These are phyloP conservation scores for Erpornis zantholeuca DNA, from an alignment of 2,113 vertebrate genomes.

Conservation along the genomic window DNA sequence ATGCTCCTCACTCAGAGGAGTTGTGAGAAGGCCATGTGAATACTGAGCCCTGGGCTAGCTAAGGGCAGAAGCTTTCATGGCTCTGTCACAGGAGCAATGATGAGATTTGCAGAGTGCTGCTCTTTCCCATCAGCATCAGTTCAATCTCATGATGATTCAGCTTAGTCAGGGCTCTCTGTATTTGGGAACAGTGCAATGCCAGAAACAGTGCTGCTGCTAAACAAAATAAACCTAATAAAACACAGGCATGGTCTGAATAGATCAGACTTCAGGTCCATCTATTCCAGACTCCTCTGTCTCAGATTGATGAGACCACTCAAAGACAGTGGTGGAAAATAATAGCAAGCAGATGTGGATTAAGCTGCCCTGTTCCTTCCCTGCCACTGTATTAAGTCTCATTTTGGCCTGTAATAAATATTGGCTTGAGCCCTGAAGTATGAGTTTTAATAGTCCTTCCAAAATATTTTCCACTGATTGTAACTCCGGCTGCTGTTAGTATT, in stretches of 20 bases:
- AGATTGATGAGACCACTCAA: neutral
- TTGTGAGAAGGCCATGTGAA: neutral
- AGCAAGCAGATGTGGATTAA: neutral
- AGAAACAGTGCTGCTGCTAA: conserved; percentile 23
- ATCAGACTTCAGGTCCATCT: conserved; percentile 19
- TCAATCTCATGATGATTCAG: conserved; percentile 19
- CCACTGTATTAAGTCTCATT: neutral
- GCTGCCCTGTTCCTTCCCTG: neutral
- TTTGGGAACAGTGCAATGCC: neutral
- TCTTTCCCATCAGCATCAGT: conserved; percentile 47
- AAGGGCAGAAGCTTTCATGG: neutral
- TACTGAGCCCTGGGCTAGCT: neutral
- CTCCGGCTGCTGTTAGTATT: neutral
- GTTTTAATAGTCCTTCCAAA: neutral
- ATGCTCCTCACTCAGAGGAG: neutral
- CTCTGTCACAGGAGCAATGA: neutral
- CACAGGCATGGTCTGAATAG: conserved; percentile 12
- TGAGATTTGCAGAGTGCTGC: neutral
- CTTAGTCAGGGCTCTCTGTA: conserved; percentile 29
- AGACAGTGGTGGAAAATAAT: conserved; percentile 7
- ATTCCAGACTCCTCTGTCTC: neutral
- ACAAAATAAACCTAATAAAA: conserved; percentile 53
- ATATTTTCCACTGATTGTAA: conserved; percentile 12
- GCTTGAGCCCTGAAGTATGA: neutral
- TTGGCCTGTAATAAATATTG: neutral